Base-by-base conservation (phyloP, 2,888 invertebrate genomes). In the Boloria selene region DNA sequence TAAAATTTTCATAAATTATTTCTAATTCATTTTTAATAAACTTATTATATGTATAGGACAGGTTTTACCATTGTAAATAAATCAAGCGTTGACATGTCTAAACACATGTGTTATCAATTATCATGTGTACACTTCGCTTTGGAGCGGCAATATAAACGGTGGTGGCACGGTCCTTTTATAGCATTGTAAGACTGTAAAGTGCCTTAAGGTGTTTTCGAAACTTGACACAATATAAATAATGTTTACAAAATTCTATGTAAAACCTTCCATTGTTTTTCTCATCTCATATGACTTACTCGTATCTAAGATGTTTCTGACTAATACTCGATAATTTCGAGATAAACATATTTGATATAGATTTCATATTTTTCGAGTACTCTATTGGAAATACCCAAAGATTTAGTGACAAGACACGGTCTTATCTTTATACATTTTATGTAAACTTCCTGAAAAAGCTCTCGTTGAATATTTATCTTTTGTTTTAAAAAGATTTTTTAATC, bases 1-100 rank as follows among this genome's bases (percentile, higher is more conserved):
- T 22, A 22, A 3, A 22, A 22, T 22, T 22, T 2, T 2, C 1
- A 22, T 2, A 22, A 22, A 2, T 2, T 22, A 22, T 1, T 22
- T 22, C 22, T 22, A 2, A 2, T 3, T 22, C 22, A 22, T 22
- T 22, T 22, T 22, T 22, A 1, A 22, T 22, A 2, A 22, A 2
- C 22, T 22, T 22, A 22, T 22, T 22, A 22, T 22, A 22, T 22
- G 22, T 75, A 72, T 79, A 79, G 82, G 77, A 82, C 79, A 78
- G 81, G 78, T 79, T 83, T 81, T 77, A 70, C 73, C 69, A 75
- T 74, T 72, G 76, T 85, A 85, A 85, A 85, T 83, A 84, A 77
- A 78, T 80, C 22, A 79, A 73, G 65, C 65, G 67, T 84, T 38
- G 87, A 85, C 86, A 85, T 84, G 78, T 77, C 74, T 80, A 85